phyloP scores from a whole-genome alignment of 2,113 vertebrate species.

The Corapipo altera region DNA sequence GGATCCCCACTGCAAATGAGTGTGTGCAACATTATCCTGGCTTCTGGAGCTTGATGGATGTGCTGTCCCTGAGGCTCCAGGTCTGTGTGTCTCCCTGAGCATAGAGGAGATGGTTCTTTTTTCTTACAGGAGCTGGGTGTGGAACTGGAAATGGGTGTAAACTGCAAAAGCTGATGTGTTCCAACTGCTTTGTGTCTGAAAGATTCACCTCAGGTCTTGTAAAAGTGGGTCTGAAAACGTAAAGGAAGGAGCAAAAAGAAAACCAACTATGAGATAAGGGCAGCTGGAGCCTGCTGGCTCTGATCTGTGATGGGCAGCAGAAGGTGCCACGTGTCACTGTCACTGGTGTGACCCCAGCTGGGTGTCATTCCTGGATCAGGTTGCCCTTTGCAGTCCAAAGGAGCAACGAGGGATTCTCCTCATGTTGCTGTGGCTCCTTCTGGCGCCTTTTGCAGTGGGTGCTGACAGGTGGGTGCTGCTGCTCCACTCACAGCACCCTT shows the following conservation, averaged over 20 bases:
- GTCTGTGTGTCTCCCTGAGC: background rate
- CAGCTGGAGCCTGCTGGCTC: background rate
- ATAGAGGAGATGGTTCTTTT: background rate
- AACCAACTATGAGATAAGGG: background rate
- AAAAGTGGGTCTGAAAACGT: background rate
- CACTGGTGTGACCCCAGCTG: background rate
- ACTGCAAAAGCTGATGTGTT: background rate
- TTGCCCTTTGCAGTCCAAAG: background rate
- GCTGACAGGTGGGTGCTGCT: background rate
- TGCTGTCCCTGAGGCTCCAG: background rate
- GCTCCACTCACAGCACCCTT: background rate
- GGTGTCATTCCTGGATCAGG: background rate
- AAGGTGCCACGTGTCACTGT: background rate
- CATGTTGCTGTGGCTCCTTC: background rate
- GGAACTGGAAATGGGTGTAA: background rate
- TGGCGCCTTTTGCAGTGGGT: background rate
- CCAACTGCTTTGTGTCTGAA: background rate
- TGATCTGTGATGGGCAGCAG: background rate
- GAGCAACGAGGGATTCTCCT: background rate
- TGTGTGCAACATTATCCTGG: background rate
- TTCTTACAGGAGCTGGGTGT: background rate
- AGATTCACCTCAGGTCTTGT: background rate
- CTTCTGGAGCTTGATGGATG: background rate
- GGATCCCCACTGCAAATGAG: background rate
- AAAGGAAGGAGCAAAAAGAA: background rate